These are phyloP conservation scores for Melanotaenia pygmaea DNA, from an alignment of 2,797 vertebrate species.

Conservation along the genomic window DNA sequence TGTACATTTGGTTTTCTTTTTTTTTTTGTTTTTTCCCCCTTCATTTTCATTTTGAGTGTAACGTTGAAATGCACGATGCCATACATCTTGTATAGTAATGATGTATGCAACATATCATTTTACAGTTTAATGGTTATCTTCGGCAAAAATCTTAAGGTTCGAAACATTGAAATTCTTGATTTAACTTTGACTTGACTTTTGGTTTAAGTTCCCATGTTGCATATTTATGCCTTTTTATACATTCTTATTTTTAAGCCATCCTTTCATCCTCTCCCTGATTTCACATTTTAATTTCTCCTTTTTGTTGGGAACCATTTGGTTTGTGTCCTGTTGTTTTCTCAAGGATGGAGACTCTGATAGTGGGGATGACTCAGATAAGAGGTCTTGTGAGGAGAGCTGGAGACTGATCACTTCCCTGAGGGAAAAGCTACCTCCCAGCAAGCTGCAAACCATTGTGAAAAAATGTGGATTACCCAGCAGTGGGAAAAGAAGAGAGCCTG, in stretches of 20 bases:
- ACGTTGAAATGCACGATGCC: conserved; percentile 70
- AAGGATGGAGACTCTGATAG: conserved; percentile 99
- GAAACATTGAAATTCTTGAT: conserved; percentile 13
- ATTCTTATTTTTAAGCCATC: conserved; percentile 78
- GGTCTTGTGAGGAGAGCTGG: conserved; percentile 99
- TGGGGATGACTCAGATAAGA: conserved; percentile 99
- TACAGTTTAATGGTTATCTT: conserved; percentile 11
- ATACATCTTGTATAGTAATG: conserved; percentile 71
- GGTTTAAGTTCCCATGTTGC: conserved; percentile 81
- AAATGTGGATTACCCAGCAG: conserved; percentile 99
- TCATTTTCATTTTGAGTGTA: conserved; percentile 42
- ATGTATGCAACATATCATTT: conserved; percentile 71
- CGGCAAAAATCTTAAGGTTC: conserved; percentile 15
- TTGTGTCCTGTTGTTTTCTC: conserved; percentile 94
- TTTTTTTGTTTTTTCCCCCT: conserved; percentile 32
- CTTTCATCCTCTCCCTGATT: conserved; percentile 87
- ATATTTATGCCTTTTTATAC: conserved; percentile 82
- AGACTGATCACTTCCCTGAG: conserved; percentile 99
- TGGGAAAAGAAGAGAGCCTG: conserved; percentile 94
- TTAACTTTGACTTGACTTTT: conserved; percentile 27
- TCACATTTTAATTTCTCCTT: conserved; percentile 90
- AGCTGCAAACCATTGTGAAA: conserved; percentile 99
- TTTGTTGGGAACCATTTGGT: conserved; percentile 83
- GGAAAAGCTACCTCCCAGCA: conserved; percentile 99
- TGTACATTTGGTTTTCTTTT: conserved; percentile 21